A percentile compares a stretch with the other conserved stretches of the same genome.
Evolutionary conservation across 2,113 vertebrate species (phyloP).

Genomic region (Anoura caudifer): DNA sequence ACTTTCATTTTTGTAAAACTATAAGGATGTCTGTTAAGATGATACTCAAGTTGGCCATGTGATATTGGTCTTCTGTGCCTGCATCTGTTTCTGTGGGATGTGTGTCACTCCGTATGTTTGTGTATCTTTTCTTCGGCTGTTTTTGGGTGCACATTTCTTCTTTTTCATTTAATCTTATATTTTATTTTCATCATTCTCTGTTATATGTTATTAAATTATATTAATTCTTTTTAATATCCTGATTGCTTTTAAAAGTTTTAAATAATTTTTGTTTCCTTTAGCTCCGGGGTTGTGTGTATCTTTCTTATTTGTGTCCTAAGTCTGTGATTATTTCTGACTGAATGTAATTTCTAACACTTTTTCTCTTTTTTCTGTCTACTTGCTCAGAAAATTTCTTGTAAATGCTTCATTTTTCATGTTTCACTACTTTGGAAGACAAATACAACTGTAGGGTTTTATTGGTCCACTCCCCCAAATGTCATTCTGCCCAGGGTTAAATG

Average conservation of each 20-base stretch:
- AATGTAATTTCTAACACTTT: background rate
- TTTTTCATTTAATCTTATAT: background rate
- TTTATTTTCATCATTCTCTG: background rate
- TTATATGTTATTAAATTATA: background rate
- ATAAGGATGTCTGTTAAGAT: no score
- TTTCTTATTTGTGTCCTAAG: background rate
- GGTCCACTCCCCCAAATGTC: background rate
- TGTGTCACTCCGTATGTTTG: background rate
- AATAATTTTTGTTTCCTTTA: background rate
- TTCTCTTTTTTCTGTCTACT: background rate
- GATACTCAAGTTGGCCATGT: no score
- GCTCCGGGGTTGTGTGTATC: background rate
- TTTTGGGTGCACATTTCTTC: background rate
- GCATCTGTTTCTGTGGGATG: background rate
- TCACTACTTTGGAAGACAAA: background rate
- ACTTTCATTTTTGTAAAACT: no score
- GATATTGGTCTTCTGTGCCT: background rate
- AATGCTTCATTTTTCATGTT: background rate
- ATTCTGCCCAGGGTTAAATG: background rate
- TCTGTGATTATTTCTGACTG: background rate
- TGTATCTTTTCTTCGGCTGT: background rate
- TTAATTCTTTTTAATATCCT: background rate
- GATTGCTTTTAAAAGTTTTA: background rate
- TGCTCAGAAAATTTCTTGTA: background rate
- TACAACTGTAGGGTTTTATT: background rate